Evolutionary conservation across 1,140 invertebrate species (phyloP), one percentile per base, ranked within the genome.

Genomic region (Aphaenogaster rudis): DNA sequence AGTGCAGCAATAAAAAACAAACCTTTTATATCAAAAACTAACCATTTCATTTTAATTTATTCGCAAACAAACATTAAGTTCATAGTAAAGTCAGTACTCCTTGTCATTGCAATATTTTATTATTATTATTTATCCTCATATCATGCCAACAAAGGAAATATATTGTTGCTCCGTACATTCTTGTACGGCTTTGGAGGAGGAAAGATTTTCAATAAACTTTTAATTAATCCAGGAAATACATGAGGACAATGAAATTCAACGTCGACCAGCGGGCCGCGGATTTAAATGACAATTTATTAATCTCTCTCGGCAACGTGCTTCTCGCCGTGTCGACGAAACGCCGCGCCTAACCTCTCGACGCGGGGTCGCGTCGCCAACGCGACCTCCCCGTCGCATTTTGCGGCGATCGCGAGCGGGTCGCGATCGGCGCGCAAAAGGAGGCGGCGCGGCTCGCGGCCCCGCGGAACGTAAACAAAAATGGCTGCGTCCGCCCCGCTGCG

Each of bases 391-490:
- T 39, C 36, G 64, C 36, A 21, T 82, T 13, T 36, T 11, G 11
- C 6, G 33, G n/a, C 11, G 54, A 59, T 33, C 50, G 15, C 33
- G 21, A 28, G 13, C n/a, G 1, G 15, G 36, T 59, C 52, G 39
- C 42, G 42, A 3, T 39, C 67, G 45, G 17, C 63, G 48, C 9
- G 80, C 52, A 61, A 48, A 74, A 84, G 80, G 69, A 84, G 11
- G 33, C n/a, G 36, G 28, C 59, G 48, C 6, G 3, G 21, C 21
- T 42, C 28, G 42, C 9, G 39, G 17, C 8, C 2, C 48, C 33
- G 77, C 48, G n/a, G 45, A 48, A 50, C 9, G 15, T 61, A 74
- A 84, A 84, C 42, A 84, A 84, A 84, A 84, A 84, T 84, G 69
- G 80, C 67, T 48, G 67, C 69, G 28, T 50, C 39, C 17, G 28